Evolutionary conservation across 2,113 vertebrate species (phyloP), one percentile per base, ranked within the genome.

Genomic region (Rostratula benghalensis): DNA sequence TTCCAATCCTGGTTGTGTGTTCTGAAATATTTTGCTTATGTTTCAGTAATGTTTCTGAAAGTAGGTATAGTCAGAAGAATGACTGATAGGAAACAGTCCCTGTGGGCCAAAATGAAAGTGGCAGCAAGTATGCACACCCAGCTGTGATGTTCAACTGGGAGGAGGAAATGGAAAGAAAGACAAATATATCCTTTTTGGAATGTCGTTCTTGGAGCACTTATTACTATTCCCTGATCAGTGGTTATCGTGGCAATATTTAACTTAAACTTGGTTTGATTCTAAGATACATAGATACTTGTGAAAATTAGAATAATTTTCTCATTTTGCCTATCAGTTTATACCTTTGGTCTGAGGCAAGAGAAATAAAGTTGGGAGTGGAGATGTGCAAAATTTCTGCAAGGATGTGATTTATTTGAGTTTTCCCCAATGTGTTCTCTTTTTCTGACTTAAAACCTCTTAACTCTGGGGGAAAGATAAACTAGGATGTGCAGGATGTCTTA

Each of bases 61-160:
- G 68, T 10, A 84, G 22, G 3, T 75, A 39, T 31, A 68, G 25
- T 90, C 45, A 56, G 48, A 92, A 54, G 54, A 81, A 74, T 83
- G 23, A 50, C 9, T 75, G 37, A 31, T 60, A 22, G 37, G 53
- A 69, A 68, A 30, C 48, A 45, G n/a, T 90, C 23, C 5, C 0
- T 61, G 81, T 48, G 19, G 45, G 31, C 50, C 37, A 37, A 70
- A 83, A 64, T 33, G 41, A 57, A 31, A 67, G 45, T 6, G 14
- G 24, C 64, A 69, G 46, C 37, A 70, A 22, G 1, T 65, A 19
- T n/a, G 13, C 0, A 0, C 41, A 14, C 25, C 33, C 75, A 63
- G 39, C 4, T 14, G 27, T 54, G 43, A 28, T 41, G 22, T 69
- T 81, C 56, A 83, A 0, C 39, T 70, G 22, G 12, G 30, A 79